These are phyloP conservation scores for Actinia tenebrosa DNA, from an alignment of 64 coral and sea anemone species.

Conservation along the genomic window DNA sequence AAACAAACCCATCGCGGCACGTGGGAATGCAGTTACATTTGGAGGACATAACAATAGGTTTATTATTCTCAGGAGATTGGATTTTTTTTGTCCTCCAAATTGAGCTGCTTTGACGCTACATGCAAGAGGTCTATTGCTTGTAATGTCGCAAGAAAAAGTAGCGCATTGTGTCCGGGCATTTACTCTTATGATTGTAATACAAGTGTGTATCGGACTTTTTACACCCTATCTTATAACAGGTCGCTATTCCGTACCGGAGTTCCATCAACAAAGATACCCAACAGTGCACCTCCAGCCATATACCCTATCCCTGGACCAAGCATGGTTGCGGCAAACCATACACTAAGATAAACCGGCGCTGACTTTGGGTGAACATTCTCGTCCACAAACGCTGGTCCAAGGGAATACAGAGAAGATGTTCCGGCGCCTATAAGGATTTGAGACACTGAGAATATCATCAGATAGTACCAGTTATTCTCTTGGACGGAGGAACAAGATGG, in stretches of 20 bases:
- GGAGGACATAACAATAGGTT: too few species aligned
- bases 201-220: too few species aligned
- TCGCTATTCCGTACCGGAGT: conserved; percentile 26
- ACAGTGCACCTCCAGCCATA: conserved; percentile 41
- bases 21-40: too few species aligned
- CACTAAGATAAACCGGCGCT: conserved; percentile 50
- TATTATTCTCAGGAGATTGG: too few species aligned
- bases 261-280: conserved; percentile 52
- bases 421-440: conserved; percentile 90
- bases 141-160: too few species aligned
- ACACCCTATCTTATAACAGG: too few species aligned
- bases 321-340: conserved; percentile 59
- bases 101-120: too few species aligned
- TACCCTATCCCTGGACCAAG: conserved; percentile 76
- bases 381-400: conserved; percentile 87
- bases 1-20: too few species aligned
- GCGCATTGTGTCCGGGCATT: too few species aligned
- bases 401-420: conserved; percentile 72
- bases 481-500: conserved; percentile 35
- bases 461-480: conserved; percentile 38
- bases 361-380: conserved; percentile 86
- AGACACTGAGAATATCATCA: conserved; percentile 54
- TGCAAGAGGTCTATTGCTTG: too few species aligned
- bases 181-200: too few species aligned
- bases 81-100: too few species aligned